These are phyloP conservation scores for Nesometra sesokonis DNA, from an alignment of 35 echinoderm and acorn worm genomes.

Conservation along the genomic window DNA sequence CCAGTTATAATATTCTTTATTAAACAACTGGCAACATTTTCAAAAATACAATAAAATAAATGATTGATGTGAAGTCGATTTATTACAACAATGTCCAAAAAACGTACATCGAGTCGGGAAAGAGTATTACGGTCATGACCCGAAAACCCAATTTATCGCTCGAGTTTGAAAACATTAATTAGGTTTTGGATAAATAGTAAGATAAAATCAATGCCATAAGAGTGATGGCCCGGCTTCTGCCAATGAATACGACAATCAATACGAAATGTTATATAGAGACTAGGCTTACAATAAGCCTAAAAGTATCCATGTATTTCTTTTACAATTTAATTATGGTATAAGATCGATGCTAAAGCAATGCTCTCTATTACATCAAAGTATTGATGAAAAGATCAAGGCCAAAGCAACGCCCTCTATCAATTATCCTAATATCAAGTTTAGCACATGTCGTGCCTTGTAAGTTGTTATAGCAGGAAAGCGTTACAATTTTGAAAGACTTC, in stretches of 20 bases:
- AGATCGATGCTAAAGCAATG: too few relatives aligned
- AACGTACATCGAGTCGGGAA: neutral
- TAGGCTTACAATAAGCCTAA: too few relatives aligned
- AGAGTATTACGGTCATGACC: neutral
- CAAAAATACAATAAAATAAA: neutral
- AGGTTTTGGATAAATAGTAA: too few relatives aligned
- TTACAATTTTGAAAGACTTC: too few relatives aligned
- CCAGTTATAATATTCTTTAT: neutral
- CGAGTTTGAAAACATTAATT: neutral
- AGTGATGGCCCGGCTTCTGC: neutral
- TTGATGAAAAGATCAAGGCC: too few relatives aligned
- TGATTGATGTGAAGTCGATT: neutral
- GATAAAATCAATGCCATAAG: neutral
- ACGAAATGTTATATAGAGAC: neutral
- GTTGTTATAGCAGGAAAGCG: too few relatives aligned
- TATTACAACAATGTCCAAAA: neutral
- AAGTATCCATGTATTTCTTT: too few relatives aligned
- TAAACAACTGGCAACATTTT: neutral
- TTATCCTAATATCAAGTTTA: too few relatives aligned
- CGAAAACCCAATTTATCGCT: neutral
- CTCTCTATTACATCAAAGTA: too few relatives aligned
- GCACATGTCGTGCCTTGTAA: too few relatives aligned
- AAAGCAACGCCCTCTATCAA: too few relatives aligned
- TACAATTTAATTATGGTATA: too few relatives aligned
- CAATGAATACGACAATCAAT: neutral